A percentile compares a stretch with the other conserved stretches of the same genome.
Evolutionary conservation across 2,113 vertebrate species (phyloP).

Genomic region (Clarias macrocephalus): DNA sequence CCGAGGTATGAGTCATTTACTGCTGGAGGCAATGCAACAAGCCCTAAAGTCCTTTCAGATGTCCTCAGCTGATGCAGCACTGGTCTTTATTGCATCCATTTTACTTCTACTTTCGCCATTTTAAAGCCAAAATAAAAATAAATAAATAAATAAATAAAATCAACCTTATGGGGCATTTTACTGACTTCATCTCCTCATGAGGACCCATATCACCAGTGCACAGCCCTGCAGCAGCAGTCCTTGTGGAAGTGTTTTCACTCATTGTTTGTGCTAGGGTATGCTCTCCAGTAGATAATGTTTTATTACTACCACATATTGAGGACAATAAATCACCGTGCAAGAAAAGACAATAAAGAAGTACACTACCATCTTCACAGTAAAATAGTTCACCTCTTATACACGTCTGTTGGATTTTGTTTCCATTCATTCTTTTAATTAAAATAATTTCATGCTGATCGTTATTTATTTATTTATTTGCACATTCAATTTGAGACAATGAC

Average conservation of each 20-base stretch:
- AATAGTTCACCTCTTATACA: neutral
- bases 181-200: constrained; percentile 59
- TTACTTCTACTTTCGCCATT: constrained; percentile 38
- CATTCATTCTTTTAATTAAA: neutral
- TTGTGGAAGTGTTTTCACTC: neutral
- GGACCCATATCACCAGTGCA: constrained; percentile 61
- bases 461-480: constrained; percentile 3
- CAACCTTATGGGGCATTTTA: constrained; percentile 51
- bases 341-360: neutral
- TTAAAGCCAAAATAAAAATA: constrained; percentile 6
- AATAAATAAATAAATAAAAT: constrained; percentile 51
- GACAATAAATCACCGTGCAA: constrained; percentile 4
- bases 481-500: neutral
- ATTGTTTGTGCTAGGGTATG: constrained; percentile 1
- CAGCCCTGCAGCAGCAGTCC: constrained; percentile 52
- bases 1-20: constrained; percentile 63
- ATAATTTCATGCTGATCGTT: neutral
- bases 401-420: neutral
- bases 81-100: constrained; percentile 21
- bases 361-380: neutral
- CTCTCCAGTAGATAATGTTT: constrained; percentile 4
- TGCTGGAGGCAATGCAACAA: constrained; percentile 58
- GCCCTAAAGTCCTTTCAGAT: constrained; percentile 53
- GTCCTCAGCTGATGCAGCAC: constrained; percentile 10
- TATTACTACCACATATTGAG: neutral